Evolutionary conservation across 2,113 vertebrate species (phyloP), one percentile per base, ranked within the genome.

Genomic region (Paratilapia polleni): DNA sequence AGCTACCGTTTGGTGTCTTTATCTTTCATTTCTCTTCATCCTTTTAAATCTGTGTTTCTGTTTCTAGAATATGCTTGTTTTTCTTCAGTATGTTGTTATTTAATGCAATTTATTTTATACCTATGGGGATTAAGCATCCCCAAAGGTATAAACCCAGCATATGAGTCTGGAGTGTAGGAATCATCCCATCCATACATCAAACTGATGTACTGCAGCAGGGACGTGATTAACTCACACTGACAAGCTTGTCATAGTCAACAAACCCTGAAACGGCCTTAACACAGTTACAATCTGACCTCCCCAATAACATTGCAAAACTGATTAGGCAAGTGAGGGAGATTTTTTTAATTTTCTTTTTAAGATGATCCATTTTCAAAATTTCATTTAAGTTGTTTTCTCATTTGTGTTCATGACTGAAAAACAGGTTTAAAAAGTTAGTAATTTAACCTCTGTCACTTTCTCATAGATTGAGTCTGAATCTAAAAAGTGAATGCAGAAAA

Each of bases 101-200:
- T 64, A 63, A 63, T n/a, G 12, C 62, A 41, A 22, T 41, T 64
- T 38, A 20, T 64, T 38, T 38, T 14, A 38, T 64, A 41, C 20
- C 8, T 64, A 64, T 38, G 20, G 34, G 34, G 6, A 34, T 34
- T 34, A 34, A 34, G 34, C 34, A 34, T 34, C 3, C 34, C 4
- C 34, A 34, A 34, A 34, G 6, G 4, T 4, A 34, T 34, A 41
- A 5, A 0, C 13, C 62, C 34, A 0, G 34, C n/a, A 64, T 38
- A 14, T 22, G 1, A 64, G 62, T 64, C 38, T 64, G n/a, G 41
- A 36, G 1, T 64, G 62, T 4, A 64, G 34, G 38, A 34, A 3
- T 34, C 34, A 6, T 34, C 34, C 3, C 34, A 34, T 34, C 34
- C 3, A 6, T 34, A 5, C 62, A 22, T 64, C 20, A 64, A 38